Percentiles rank a stretch among this genome's conserved stretches.
Conservation (phyloP, 2,888 invertebrate genomes). For the Mythimna lalbum region DNA sequence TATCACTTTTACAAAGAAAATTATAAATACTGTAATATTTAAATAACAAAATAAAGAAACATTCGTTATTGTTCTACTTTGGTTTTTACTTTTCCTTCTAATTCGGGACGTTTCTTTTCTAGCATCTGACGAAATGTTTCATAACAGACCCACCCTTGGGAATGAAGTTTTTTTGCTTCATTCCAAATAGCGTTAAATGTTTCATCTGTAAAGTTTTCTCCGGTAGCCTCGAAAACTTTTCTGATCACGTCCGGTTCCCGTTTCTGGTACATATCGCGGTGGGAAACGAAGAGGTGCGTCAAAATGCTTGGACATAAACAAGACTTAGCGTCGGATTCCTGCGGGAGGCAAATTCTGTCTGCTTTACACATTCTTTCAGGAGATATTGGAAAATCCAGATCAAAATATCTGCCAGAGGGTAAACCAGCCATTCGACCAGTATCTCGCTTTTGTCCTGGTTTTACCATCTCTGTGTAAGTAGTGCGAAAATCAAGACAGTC, state of each 20-base stretch:
- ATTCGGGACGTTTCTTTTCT: slow-evolving; percentile 56
- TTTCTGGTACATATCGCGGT: slow-evolving; percentile 82
- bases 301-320: slow-evolving; percentile 79
- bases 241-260: slow-evolving; percentile 79
- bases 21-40: background rate
- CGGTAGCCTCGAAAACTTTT: slow-evolving; percentile 88
- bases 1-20: slow-evolving; percentile 14
- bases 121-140: slow-evolving; percentile 87
- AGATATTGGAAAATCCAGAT: slow-evolving; percentile 80
- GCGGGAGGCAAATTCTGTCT: slow-evolving; percentile 74
- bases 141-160: slow-evolving; percentile 88
- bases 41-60: slow-evolving; percentile 37
- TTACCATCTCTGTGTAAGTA: slow-evolving; percentile 85
- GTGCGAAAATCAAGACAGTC: slow-evolving; percentile 81
- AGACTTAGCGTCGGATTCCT: slow-evolving; percentile 81
- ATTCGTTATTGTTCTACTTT: slow-evolving; percentile 17
- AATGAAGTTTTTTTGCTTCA: slow-evolving; percentile 86
- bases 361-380: slow-evolving; percentile 76
- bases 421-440: slow-evolving; percentile 77
- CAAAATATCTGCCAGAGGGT: slow-evolving; percentile 84
- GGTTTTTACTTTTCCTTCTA: slow-evolving; percentile 34
- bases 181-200: slow-evolving; percentile 88
- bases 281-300: slow-evolving; percentile 77
- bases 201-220: slow-evolving; percentile 86
- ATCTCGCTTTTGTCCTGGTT: slow-evolving; percentile 73